Conservation (phyloP, 2,888 invertebrate species). For the Tiliacea citrago region DNA sequence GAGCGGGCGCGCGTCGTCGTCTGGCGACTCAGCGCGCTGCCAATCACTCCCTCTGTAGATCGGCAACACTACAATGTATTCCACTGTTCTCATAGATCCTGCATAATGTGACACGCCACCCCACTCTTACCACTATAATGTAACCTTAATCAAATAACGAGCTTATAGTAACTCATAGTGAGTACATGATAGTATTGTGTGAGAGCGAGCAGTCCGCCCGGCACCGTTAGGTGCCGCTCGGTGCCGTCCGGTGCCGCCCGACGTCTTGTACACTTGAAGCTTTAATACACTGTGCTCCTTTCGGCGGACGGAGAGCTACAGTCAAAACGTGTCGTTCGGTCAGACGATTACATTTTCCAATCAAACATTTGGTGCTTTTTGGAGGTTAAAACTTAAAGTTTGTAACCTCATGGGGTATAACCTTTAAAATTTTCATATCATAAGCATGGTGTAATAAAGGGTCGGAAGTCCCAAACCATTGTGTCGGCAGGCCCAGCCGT, state of each 20-base stretch:
- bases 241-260: neutral
- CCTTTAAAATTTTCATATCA: constrained; percentile 41
- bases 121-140: constrained; percentile 25
- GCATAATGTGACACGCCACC: constrained; percentile 11
- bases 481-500: constrained; percentile 60
- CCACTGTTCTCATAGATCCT: constrained; percentile 10
- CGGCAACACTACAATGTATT: constrained; percentile 3
- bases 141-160: constrained; percentile 59
- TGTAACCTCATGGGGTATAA: constrained; percentile 55
- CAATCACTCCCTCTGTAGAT: neutral
- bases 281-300: constrained; percentile 58
- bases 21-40: too few species aligned
- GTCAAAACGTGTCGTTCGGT: constrained; percentile 26
- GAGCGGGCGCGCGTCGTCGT: neutral
- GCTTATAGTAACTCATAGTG: constrained; percentile 62
- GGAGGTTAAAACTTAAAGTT: constrained; percentile 62
- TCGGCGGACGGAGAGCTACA: constrained; percentile 48
- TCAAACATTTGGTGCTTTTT: constrained; percentile 61
- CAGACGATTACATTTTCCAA: constrained; percentile 38
- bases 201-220: constrained; percentile 23
- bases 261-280: constrained; percentile 54
- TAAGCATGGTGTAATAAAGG: constrained; percentile 52
- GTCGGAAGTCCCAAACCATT: constrained; percentile 44
- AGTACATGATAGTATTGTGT: constrained; percentile 36
- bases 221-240: neutral